These are phyloP conservation scores for Bryconaethiops microstoma DNA, from an alignment of 2,797 vertebrate genomes.

Conservation along the genomic window DNA sequence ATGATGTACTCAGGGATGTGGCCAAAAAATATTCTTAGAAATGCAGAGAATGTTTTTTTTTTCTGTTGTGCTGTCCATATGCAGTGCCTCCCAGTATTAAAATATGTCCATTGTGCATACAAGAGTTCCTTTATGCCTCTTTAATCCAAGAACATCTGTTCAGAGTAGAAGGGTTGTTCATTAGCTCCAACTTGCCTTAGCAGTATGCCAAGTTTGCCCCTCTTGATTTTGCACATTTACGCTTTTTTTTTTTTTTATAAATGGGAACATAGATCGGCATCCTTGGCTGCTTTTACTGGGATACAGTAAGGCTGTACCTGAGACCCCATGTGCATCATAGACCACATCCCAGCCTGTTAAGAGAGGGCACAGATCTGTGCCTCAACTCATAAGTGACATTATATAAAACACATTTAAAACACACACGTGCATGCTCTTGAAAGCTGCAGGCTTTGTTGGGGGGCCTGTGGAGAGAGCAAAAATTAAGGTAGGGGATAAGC, in stretches of 20 bases:
- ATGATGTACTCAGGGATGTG: slow-evolving; percentile 37
- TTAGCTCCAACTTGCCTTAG: slow-evolving; percentile 17
- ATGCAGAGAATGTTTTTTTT: background rate
- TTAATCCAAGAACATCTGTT: slow-evolving; percentile 3
- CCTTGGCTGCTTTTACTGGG: slow-evolving; percentile 54
- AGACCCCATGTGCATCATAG: slow-evolving; percentile 48
- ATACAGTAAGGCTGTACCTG: slow-evolving; percentile 49
- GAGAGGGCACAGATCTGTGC: slow-evolving; percentile 25
- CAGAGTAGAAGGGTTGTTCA: slow-evolving; percentile 12
- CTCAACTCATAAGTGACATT: slow-evolving; percentile 46
- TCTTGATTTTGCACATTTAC: background rate
- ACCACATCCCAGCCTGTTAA: slow-evolving; percentile 29
- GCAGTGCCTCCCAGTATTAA: background rate
- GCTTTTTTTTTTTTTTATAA: slow-evolving; percentile 8
- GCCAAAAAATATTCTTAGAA: background rate
- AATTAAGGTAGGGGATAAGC: slow-evolving; percentile 18
- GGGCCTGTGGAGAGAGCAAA: slow-evolving; percentile 21
- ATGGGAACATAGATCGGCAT: slow-evolving; percentile 40
- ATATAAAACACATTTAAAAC: slow-evolving; percentile 55
- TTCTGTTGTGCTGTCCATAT: slow-evolving; percentile 11
- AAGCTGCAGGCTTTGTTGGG: slow-evolving; percentile 22
- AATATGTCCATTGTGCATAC: background rate
- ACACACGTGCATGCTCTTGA: slow-evolving; percentile 53
- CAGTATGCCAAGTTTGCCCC: slow-evolving; percentile 17
- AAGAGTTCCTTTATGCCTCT: background rate